Evolutionary conservation across 2,888 invertebrate species (phyloP).

Genomic region (Phlogophora meticulosa): DNA sequence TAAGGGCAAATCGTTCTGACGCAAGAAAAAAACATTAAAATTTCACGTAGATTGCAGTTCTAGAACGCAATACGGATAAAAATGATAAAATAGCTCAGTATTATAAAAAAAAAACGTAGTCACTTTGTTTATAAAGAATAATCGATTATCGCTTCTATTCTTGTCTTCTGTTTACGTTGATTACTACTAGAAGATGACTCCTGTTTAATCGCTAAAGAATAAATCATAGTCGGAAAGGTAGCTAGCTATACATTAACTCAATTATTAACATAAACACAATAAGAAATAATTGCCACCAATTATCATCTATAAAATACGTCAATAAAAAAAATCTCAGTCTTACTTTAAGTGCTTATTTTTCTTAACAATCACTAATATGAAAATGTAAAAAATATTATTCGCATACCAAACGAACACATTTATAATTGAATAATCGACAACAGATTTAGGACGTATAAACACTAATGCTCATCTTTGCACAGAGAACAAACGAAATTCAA

Average conservation of each 20-base stretch:
- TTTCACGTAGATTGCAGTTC: too few species aligned
- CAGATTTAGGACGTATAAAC: slow-evolving; percentile 62
- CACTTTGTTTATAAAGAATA: slow-evolving; percentile 12
- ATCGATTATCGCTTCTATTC: slow-evolving; percentile 12
- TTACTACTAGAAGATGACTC: slow-evolving; percentile 16
- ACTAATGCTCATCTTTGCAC: slow-evolving; percentile 47
- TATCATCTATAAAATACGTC: slow-evolving; percentile 48
- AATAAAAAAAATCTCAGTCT: slow-evolving; percentile 48
- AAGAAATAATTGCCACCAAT: slow-evolving; percentile 59
- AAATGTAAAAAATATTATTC: slow-evolving; percentile 55
- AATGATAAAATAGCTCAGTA: not conserved
- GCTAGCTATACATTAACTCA: slow-evolving; percentile 8
- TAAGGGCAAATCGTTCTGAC: too few species aligned
- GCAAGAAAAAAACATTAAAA: too few species aligned
- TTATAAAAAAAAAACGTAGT: not conserved
- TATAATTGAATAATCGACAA: slow-evolving; percentile 61
- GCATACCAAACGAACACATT: slow-evolving; percentile 52
- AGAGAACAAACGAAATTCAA: slow-evolving; percentile 35
- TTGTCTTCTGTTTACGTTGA: slow-evolving; percentile 13
- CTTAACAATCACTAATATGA: slow-evolving; percentile 40
- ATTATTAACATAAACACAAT: slow-evolving; percentile 36
- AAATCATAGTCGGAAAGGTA: slow-evolving; percentile 38
- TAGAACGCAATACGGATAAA: not conserved
- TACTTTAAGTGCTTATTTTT: slow-evolving; percentile 34
- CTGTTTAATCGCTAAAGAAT: slow-evolving; percentile 10